Evolutionary conservation across 1,140 invertebrate species (phyloP).

Genomic region (Drosophila paulistorum): DNA sequence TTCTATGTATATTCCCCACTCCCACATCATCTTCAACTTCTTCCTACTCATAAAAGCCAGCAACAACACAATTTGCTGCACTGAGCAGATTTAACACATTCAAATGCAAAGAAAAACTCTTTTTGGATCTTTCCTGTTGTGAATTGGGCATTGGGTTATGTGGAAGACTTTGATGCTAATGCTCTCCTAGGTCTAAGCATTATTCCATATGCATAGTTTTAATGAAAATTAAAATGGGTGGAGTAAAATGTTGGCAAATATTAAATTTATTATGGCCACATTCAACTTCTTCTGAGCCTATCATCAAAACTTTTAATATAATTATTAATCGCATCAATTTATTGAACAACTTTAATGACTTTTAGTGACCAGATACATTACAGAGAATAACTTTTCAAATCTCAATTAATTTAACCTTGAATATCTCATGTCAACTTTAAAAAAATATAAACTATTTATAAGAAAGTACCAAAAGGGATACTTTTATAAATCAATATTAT

Average conservation of each 20-base stretch:
- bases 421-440: too few relatives aligned
- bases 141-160: conserved; percentile 24
- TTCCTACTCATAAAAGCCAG: conserved; percentile 60
- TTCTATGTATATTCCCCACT: background rate
- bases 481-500: too few relatives aligned
- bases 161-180: conserved; percentile 45
- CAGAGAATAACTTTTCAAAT: too few relatives aligned
- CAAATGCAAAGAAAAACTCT: conserved; percentile 45
- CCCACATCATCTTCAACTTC: background rate
- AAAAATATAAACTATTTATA: too few relatives aligned
- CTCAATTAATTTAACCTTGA: too few relatives aligned
- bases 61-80: conserved; percentile 68
- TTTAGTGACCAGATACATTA: too few relatives aligned
- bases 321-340: too few relatives aligned
- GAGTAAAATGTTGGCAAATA: background rate
- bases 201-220: conserved; percentile 47
- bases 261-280: background rate
- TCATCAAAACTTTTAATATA: too few relatives aligned
- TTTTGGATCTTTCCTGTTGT: conserved; percentile 27
- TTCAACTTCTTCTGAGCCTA: background rate
- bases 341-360: too few relatives aligned
- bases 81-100: conserved; percentile 68
- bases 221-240: conserved; percentile 66
- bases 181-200: conserved; percentile 1
- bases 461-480: too few relatives aligned